Evolutionary conservation across 1,140 invertebrate species (phyloP).

Genomic region (Caligus rogercresseyi): DNA sequence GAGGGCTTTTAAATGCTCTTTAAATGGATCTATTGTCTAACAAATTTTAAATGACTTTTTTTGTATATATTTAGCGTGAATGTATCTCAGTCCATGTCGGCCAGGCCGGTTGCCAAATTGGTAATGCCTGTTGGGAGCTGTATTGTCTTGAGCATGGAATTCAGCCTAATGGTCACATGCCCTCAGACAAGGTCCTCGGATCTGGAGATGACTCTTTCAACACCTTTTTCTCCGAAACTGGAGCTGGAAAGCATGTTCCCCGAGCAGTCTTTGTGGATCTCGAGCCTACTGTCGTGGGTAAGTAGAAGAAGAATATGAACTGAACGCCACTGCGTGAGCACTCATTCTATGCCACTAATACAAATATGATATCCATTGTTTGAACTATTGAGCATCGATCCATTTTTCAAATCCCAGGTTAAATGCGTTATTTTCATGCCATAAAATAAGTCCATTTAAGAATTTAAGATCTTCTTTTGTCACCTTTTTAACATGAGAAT

Average conservation of each 20-base stretch:
- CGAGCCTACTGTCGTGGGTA: constrained; percentile 49
- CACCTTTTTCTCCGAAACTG: constrained; percentile 60
- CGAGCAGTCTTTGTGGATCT: constrained; percentile 64
- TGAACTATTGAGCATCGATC: too few species aligned
- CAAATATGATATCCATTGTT: too few species aligned
- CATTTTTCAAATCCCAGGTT: constrained; percentile 33
- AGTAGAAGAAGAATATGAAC: constrained; percentile 24
- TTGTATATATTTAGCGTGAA: constrained; percentile 35
- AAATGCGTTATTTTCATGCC: constrained; percentile 36
- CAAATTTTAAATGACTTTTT: too few species aligned
- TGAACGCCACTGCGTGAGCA: too few species aligned
- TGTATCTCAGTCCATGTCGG: constrained; percentile 71
- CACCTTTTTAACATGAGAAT: neutral
- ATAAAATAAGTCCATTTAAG: constrained; percentile 40
- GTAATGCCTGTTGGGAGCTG: constrained; percentile 55
- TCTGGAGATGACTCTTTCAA: constrained; percentile 66
- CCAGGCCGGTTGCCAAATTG: constrained; percentile 74
- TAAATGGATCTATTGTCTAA: too few species aligned
- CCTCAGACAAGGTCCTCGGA: constrained; percentile 38
- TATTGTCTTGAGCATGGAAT: constrained; percentile 79
- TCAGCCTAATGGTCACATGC: constrained; percentile 65
- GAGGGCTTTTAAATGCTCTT: neutral
- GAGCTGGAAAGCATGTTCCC: constrained; percentile 42
- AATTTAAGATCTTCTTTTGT: constrained; percentile 24
- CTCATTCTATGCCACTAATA: too few species aligned